Conservation (phyloP, 1,140 invertebrate species). For the Ostrea denselamellosa region DNA sequence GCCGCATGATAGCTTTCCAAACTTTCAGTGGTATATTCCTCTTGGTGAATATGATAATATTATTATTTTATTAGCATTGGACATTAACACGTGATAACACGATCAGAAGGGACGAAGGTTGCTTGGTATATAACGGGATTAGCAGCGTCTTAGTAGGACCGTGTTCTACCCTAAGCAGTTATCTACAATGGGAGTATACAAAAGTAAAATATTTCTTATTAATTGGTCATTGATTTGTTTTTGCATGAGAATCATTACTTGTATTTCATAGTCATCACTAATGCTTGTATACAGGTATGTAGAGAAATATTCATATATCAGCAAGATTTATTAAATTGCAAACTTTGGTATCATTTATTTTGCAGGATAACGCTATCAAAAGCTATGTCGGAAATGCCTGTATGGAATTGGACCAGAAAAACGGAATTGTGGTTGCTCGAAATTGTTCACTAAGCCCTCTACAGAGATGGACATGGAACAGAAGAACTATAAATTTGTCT, state of each 20-base stretch:
- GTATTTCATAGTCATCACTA: too few species aligned
- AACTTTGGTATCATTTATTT: background rate
- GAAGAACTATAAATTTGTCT: background rate
- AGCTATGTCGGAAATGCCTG: conserved; percentile 31
- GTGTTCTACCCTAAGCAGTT: conserved; percentile 5
- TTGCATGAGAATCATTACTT: too few species aligned
- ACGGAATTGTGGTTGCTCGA: background rate
- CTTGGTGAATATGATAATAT: background rate
- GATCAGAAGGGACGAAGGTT: conserved; percentile 62
- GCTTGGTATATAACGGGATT: conserved; percentile 59
- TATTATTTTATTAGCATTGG: conserved; percentile 69
- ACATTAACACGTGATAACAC: conserved; percentile 77
- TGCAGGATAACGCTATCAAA: conserved; percentile 41
- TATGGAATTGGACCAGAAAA: conserved; percentile 5
- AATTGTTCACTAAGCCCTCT: background rate
- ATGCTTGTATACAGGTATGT: too few species aligned
- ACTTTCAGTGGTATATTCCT: too few species aligned
- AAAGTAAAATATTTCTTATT: too few species aligned
- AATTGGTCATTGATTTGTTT: too few species aligned
- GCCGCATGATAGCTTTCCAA: too few species aligned
- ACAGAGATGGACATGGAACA: conserved; percentile 45
- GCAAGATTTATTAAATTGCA: background rate
- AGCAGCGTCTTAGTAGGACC: conserved; percentile 44
- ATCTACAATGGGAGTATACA: conserved; percentile 65
- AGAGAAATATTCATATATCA: too few species aligned